Evolutionary conservation across 2,888 invertebrate species (phyloP).

Genomic region (Endomychus coccineus): DNA sequence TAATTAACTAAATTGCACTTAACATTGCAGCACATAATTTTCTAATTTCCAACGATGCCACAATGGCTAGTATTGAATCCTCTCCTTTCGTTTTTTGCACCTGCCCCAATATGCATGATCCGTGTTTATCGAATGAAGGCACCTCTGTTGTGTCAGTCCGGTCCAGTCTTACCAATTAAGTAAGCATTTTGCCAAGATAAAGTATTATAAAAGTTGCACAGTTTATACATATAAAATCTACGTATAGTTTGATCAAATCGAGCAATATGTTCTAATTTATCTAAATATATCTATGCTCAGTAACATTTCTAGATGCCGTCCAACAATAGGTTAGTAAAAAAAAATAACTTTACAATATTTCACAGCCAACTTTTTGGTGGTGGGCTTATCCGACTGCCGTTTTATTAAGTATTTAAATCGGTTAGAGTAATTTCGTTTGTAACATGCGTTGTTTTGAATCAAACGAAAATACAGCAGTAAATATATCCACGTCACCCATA

Average conservation of each 20-base stretch:
- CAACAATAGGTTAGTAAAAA: conserved; percentile 39
- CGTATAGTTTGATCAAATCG: conserved; percentile 38
- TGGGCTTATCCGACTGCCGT: conserved; percentile 30
- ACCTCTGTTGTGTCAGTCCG: conserved; percentile 44
- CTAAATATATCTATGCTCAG: conserved; percentile 39
- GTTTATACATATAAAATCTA: conserved; percentile 41
- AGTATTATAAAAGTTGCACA: conserved; percentile 37
- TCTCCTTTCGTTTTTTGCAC: conserved; percentile 9
- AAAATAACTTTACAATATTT: conserved; percentile 42
- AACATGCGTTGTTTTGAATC: not conserved
- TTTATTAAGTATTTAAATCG: conserved; percentile 16
- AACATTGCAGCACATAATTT: conserved; percentile 15
- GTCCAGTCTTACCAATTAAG: conserved; percentile 45
- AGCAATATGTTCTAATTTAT: conserved; percentile 31
- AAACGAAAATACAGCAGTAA: conserved; percentile 12
- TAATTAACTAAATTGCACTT: conserved; percentile 32
- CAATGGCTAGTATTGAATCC: not conserved
- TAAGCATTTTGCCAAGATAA: conserved; percentile 41
- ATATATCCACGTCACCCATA: conserved; percentile 20
- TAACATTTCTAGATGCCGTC: conserved; percentile 43
- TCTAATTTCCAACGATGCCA: conserved; percentile 5
- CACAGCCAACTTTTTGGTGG: conserved; percentile 46
- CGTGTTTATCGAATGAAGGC: conserved; percentile 33
- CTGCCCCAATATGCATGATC: conserved; percentile 9
- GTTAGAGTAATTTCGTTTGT: not conserved